Conservation (phyloP, 1,140 invertebrate genomes). For the Drosophila nannoptera region DNA sequence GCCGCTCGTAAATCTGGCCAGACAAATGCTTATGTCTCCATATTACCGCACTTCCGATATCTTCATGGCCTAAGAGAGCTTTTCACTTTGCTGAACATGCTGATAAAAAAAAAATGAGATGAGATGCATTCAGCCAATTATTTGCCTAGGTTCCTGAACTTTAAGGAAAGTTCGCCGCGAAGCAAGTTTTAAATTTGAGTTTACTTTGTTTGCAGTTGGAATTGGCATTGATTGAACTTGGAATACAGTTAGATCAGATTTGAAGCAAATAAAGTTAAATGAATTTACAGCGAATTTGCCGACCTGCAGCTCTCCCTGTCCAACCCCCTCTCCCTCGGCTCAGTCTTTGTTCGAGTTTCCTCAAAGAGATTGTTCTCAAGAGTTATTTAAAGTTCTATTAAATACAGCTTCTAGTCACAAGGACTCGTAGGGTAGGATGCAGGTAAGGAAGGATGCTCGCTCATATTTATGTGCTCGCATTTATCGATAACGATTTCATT, state of each 20-base stretch:
- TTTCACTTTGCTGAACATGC: slow-evolving; percentile 29
- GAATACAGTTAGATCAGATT: no score
- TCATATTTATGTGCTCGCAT: slow-evolving; percentile 1
- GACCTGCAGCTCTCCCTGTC: no score
- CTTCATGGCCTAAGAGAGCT: slow-evolving; percentile 24
- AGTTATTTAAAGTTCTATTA: no score
- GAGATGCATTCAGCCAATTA: slow-evolving; percentile 12
- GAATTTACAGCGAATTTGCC: no score
- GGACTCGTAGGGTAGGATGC: no score
- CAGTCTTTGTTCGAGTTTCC: no score
- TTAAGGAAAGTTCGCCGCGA: not conserved
- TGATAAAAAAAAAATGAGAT: slow-evolving; percentile 2
- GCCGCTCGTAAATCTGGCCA: slow-evolving; percentile 29
- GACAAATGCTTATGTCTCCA: slow-evolving; percentile 34
- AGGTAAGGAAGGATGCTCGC: not conserved
- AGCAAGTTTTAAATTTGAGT: not conserved
- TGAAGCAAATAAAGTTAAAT: no score
- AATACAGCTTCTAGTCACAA: no score
- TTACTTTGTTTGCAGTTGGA: not conserved
- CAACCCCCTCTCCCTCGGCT: no score
- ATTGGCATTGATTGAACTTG: not conserved
- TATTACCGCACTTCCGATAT: slow-evolving; percentile 30
- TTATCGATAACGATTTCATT: slow-evolving; percentile 55
- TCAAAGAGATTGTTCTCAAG: no score
- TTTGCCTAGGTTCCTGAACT: not conserved